Percentiles rank a stretch among this genome's conserved stretches.
phyloP scores from a whole-genome alignment of 2,888 invertebrate genomes.

The Caenorhabditis imperialis region DNA sequence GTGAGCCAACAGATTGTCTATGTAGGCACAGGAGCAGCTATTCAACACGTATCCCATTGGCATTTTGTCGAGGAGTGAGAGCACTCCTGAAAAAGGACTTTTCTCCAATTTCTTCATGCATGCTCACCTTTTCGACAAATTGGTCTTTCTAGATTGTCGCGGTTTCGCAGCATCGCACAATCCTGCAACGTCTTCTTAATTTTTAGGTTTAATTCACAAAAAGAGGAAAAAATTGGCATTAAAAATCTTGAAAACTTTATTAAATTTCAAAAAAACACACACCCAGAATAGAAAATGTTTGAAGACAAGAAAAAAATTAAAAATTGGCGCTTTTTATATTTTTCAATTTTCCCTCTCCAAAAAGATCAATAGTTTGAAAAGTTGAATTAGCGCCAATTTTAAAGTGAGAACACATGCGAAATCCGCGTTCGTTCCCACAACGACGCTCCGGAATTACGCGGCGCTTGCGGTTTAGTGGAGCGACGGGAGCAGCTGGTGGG shows the following conservation, averaged over 20 bases:
- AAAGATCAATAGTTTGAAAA: too few relatives aligned
- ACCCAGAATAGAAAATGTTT: too few relatives aligned
- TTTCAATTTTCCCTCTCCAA: too few relatives aligned
- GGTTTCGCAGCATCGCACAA: conserved; percentile 18
- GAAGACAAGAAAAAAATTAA: neutral
- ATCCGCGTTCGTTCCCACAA: neutral
- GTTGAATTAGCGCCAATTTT: too few relatives aligned
- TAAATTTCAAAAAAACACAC: too few relatives aligned
- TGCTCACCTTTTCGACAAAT: conserved; percentile 19
- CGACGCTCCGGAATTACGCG: conserved; percentile 29
- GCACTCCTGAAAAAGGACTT: conserved; percentile 15
- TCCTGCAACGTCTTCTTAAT: too few relatives aligned
- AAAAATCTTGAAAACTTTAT: too few relatives aligned
- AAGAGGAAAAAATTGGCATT: too few relatives aligned
- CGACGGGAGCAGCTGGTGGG: conserved; percentile 1
- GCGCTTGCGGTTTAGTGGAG: conserved; percentile 15
- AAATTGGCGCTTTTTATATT: conserved; percentile 29
- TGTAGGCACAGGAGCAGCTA: conserved; percentile 52
- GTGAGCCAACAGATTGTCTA: conserved; percentile 55
- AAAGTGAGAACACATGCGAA: neutral
- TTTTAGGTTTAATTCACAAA: too few relatives aligned
- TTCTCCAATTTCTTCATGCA: neutral
- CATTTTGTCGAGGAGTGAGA: conserved; percentile 26
- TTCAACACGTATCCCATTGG: conserved; percentile 43
- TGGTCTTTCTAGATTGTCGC: conserved; percentile 24